Evolutionary conservation across 1,140 invertebrate genomes (phyloP).

Genomic region (Notospermus geniculatus): DNA sequence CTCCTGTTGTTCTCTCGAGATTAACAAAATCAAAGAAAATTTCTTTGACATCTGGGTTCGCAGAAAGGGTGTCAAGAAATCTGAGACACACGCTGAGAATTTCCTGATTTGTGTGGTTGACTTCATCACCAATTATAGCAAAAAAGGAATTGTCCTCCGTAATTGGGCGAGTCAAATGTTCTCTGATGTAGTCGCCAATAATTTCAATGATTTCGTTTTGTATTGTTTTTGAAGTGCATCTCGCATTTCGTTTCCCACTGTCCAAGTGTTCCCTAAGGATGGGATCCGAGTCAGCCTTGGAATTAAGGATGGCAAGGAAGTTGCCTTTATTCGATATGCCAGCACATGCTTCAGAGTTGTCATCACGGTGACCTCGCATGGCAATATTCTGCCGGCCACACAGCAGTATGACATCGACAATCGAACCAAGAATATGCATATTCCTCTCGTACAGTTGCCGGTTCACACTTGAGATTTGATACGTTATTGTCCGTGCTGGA

Average conservation of each 20-base stretch:
- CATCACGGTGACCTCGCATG: not conserved
- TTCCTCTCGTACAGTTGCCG: not conserved
- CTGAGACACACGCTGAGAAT: not conserved
- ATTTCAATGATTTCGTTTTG: not conserved
- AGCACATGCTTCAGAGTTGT: not conserved
- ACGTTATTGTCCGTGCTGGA: not conserved
- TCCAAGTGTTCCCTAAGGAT: not conserved
- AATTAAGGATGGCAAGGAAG: not conserved
- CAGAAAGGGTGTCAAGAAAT: not conserved
- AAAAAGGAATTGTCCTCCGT: not conserved
- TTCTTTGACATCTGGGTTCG: not conserved
- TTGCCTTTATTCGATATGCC: not conserved
- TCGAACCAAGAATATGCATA: not conserved
- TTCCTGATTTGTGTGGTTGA: not conserved
- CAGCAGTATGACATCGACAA: not conserved
- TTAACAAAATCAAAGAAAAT: constrained; percentile 1
- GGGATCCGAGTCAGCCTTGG: not conserved
- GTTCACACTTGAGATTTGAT: not conserved
- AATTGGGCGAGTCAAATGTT: not conserved
- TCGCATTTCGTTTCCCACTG: not conserved
- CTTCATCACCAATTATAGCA: not conserved
- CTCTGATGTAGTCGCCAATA: not conserved
- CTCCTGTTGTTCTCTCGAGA: not conserved
- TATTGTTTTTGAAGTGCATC: not conserved
- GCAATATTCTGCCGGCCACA: not conserved